Evolutionary conservation across 2,797 vertebrate species (phyloP), one percentile per base, ranked within the genome.

Genomic region (Melanogrammus aeglefinus): DNA sequence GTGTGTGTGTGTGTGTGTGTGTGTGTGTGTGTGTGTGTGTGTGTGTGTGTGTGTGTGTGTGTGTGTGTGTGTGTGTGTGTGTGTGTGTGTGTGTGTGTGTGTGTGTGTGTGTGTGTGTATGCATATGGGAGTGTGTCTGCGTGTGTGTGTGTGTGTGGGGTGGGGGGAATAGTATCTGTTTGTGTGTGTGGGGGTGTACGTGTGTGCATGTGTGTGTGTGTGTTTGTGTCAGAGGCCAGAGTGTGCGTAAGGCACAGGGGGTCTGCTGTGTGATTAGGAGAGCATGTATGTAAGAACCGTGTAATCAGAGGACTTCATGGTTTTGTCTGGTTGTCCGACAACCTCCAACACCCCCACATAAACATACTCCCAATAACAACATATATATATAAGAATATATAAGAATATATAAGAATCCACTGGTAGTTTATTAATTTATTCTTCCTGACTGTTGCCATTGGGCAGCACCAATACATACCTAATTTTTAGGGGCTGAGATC

Each of bases 1-100:
- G 18, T 24, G 18, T 21, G 21, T 66, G 18, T 24, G n/a, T 21
- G 18, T 66, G 18, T 24, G 57, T 21, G 4, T 66, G 70, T 33
- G 27, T 72, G 70, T 72, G 70, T 72, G 10, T 72, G 14, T 31
- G 70, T 72, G 29, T 72, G 70, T 31, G 27, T 29, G 10, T 72
- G 70, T 72, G 70, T 72, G 29, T 31, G 70, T 10, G 27, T 72
- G 14, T 72, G 70, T 72, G 70, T 72, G 57, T 66, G 51, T 57
- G 51, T 57, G 51, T 57, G 51, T 57, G 51, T 57, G 51, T 21
- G 51, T n/a, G 51, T 63, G 51, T n/a, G 63, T 27, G 63, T 66
- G 21, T 27, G 63, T 66, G 21, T 16, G 21, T 66, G 21, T 16
- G 8, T 57, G 51, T 27, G 9, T 69, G 18, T 69, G 21, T 69